Conservation (phyloP, 2,888 invertebrate species). For the Brachylomia viminalis region DNA sequence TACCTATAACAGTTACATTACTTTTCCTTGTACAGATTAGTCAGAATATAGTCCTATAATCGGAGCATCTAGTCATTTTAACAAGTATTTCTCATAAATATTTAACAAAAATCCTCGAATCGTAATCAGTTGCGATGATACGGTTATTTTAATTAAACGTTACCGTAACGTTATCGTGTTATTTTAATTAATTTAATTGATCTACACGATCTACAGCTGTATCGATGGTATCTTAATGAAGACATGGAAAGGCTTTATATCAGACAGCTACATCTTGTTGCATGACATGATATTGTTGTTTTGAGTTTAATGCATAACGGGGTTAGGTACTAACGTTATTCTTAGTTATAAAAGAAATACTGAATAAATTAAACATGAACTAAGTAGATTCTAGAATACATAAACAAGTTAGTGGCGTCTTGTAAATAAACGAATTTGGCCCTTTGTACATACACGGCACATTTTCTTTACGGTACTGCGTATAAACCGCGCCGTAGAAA, state of each 20-base stretch:
- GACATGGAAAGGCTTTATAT: slow-evolving; percentile 66
- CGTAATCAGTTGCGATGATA: slow-evolving; percentile 31
- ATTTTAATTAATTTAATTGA: slow-evolving; percentile 57
- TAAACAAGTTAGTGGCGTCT: neutral
- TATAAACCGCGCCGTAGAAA: no score
- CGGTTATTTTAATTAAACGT: slow-evolving; percentile 55
- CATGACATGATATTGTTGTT: slow-evolving; percentile 31
- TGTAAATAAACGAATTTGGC: neutral
- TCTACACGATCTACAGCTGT: slow-evolving; percentile 59
- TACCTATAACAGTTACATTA: slow-evolving; percentile 17
- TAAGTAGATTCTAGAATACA: neutral
- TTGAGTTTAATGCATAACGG: slow-evolving; percentile 1
- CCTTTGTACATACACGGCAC: no score
- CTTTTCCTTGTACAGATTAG: slow-evolving; percentile 24
- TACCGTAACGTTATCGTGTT: slow-evolving; percentile 50
- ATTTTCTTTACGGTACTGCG: no score
- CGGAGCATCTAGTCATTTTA: neutral
- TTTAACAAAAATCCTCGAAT: slow-evolving; percentile 37
- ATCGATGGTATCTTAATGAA: slow-evolving; percentile 58
- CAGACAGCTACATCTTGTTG: slow-evolving; percentile 47
- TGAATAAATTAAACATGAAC: neutral
- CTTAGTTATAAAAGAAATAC: neutral
- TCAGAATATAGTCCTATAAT: slow-evolving; percentile 27
- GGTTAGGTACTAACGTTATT: neutral
- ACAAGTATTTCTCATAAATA: slow-evolving; percentile 52